Conservation (phyloP, 2,888 invertebrate species). For the Artemia sinica region DNA sequence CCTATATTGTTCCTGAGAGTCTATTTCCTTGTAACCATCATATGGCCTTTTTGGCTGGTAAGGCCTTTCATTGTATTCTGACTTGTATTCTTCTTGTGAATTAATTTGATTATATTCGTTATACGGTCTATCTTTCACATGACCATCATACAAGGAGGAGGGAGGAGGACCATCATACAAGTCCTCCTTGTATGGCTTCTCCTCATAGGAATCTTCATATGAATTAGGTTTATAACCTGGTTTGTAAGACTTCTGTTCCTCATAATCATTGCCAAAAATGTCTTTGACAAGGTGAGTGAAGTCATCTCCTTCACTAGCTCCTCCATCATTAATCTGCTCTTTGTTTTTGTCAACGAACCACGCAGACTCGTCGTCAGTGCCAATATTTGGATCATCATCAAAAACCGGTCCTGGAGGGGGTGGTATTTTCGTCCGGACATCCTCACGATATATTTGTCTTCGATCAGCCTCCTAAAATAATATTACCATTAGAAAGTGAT, state of each 20-base stretch:
- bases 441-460: conserved; percentile 4
- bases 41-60: background rate
- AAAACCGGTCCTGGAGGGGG: background rate
- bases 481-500: background rate
- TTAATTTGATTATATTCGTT: background rate
- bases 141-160: too few relatives aligned
- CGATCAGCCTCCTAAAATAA: background rate
- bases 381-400: background rate
- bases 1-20: background rate
- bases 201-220: conserved; percentile 4
- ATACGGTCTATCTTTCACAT: too few relatives aligned
- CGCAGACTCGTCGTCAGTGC: background rate
- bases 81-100: background rate
- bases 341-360: conserved; percentile 8
- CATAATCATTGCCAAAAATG: background rate
- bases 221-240: background rate
- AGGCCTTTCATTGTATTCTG: conserved; percentile 7
- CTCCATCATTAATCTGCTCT: background rate
- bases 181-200: background rate
- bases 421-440: background rate
- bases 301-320: background rate
- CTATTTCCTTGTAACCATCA: too few relatives aligned
- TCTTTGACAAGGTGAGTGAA: background rate
- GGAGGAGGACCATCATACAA: too few relatives aligned
- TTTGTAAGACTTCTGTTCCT: background rate